Evolutionary conservation across 1,140 invertebrate genomes (phyloP).

Genomic region (Drosophila funebris): DNA sequence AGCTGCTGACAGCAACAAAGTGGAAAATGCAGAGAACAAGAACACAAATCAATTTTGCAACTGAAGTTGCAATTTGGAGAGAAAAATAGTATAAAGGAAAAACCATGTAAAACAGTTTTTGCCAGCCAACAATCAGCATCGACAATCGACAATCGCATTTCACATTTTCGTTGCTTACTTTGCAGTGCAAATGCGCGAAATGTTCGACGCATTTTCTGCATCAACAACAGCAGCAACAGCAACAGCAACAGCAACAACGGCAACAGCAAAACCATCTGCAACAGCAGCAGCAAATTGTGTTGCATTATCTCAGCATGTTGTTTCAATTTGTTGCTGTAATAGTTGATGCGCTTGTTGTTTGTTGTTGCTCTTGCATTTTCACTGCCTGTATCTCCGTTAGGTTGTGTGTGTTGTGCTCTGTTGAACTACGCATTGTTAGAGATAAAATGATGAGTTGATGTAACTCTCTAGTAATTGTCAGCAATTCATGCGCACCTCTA

Average conservation of each 20-base stretch:
- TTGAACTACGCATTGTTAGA: no score
- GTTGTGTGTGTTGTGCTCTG: neutral
- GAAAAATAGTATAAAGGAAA: constrained; percentile 13
- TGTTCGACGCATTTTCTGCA: constrained; percentile 43
- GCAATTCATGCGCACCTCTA: no score
- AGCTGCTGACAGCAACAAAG: neutral
- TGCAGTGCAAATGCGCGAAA: constrained; percentile 69
- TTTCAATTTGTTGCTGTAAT: constrained; percentile 22
- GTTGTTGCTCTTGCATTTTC: neutral
- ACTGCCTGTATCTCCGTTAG: neutral
- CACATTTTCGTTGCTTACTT: constrained; percentile 46
- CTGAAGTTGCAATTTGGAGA: neutral
- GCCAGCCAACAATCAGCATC: constrained; percentile 33
- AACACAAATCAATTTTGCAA: constrained; percentile 29
- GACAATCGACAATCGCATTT: constrained; percentile 22
- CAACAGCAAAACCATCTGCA: constrained; percentile 4
- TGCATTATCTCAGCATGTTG: constrained; percentile 31
- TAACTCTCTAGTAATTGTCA: no score
- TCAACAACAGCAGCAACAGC: constrained; percentile 11
- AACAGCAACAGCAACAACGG: constrained; percentile 22
- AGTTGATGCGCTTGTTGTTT: neutral
- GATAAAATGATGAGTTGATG: no score
- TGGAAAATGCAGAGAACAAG: neutral
- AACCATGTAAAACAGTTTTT: constrained; percentile 22
- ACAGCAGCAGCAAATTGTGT: constrained; percentile 24